Conservation (phyloP, 2,797 vertebrate genomes). For the Sebastes trivittatus region DNA sequence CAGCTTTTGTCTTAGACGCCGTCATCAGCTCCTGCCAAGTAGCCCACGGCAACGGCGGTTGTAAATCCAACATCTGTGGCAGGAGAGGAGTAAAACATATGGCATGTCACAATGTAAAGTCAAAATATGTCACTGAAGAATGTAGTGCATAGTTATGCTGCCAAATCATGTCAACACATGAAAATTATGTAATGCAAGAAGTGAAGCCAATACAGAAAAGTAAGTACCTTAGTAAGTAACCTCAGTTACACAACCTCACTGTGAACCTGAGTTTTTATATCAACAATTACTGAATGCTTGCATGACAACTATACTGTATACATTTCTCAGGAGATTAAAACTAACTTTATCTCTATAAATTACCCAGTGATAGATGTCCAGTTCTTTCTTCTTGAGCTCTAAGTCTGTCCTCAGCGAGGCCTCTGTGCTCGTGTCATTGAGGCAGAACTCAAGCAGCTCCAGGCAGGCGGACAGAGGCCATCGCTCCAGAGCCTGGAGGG, state of each 20-base stretch:
- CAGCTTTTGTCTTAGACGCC: constrained; percentile 85
- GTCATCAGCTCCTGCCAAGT: constrained; percentile 92
- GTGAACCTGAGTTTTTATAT: background rate
- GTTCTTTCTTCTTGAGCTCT: constrained; percentile 84
- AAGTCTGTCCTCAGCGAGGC: constrained; percentile 79
- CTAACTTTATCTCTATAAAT: background rate
- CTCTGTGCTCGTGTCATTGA: constrained; percentile 82
- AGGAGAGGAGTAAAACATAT: background rate
- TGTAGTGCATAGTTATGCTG: no score
- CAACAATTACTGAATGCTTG: background rate
- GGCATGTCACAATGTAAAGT: background rate
- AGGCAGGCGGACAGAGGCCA: constrained; percentile 90
- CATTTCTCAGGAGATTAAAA: background rate
- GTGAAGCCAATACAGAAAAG: background rate
- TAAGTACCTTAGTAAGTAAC: background rate
- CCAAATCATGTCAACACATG: no score
- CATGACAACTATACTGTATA: background rate
- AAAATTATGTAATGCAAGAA: background rate
- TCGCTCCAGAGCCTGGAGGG: constrained; percentile 85
- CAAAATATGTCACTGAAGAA: background rate
- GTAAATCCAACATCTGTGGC: constrained; percentile 87
- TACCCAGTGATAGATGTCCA: constrained; percentile 91
- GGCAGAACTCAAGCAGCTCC: constrained; percentile 92
- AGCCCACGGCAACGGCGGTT: constrained; percentile 81
- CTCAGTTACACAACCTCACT: background rate